Conservation (phyloP, 2,113 vertebrate species). For the Gavia stellata region DNA sequence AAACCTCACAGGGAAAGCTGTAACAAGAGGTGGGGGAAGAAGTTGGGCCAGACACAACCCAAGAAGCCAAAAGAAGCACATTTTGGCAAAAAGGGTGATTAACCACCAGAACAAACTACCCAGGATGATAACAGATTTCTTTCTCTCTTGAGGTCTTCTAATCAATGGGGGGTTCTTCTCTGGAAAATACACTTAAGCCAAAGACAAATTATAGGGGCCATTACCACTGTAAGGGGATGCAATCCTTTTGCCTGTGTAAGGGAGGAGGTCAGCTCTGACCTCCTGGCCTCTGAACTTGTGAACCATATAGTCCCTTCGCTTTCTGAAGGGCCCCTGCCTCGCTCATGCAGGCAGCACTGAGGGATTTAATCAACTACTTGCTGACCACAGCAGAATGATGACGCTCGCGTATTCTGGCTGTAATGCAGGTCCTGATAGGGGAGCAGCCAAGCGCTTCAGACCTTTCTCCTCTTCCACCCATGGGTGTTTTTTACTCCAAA, state of each 20-base stretch:
- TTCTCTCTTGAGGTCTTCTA: not conserved
- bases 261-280: not conserved
- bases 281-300: not conserved
- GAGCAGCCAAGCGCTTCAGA: not conserved
- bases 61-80: not conserved
- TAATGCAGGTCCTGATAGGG: not conserved
- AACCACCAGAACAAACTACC: not conserved
- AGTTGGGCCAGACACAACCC: not conserved
- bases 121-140: not conserved
- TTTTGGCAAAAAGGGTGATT: not conserved
- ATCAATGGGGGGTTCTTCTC: not conserved
- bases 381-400: not conserved
- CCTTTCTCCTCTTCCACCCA: not conserved
- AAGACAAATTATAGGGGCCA: not conserved
- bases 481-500: not conserved
- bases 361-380: not conserved
- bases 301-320: not conserved
- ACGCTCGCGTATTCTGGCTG: rapidly evolving
- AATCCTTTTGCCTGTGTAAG: not conserved
- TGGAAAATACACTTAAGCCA: not conserved
- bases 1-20: not conserved
- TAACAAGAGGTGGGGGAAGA: not conserved
- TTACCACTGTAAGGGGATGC: not conserved
- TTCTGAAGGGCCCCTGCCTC: not conserved
- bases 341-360: rapidly evolving